Conservation (phyloP, 2,113 vertebrate species). For the Pachyramphus minor region DNA sequence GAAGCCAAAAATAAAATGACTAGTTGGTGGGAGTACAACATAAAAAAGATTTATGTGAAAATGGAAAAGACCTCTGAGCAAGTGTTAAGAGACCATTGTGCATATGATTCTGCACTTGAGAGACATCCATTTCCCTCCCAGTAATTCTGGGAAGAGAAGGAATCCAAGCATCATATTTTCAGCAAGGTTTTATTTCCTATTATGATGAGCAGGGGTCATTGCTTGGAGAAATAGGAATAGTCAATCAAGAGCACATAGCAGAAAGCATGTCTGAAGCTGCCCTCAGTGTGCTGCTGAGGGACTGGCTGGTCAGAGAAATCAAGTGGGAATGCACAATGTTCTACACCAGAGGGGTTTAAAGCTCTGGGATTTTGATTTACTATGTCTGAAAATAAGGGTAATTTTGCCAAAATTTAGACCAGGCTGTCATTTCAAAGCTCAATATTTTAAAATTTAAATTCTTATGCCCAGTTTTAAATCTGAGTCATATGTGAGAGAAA, state of each 20-base stretch:
- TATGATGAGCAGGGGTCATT: conserved; percentile 26
- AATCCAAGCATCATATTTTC: background rate
- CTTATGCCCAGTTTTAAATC: background rate
- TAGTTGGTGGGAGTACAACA: conserved; percentile 29
- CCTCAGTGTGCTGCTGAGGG: background rate
- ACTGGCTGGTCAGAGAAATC: background rate
- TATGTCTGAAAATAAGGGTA: background rate
- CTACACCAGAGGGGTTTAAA: background rate
- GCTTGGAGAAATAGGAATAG: background rate
- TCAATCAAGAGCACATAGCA: background rate
- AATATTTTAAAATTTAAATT: background rate
- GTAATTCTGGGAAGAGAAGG: conserved; percentile 23
- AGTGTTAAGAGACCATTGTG: conserved; percentile 2
- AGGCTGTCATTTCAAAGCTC: background rate
- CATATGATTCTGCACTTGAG: conserved; percentile 21
- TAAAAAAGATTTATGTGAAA: conserved; percentile 53
- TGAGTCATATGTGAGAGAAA: background rate
- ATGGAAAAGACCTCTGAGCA: conserved; percentile 24
- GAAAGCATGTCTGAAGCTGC: background rate
- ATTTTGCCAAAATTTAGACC: background rate
- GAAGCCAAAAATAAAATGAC: conserved; percentile 54
- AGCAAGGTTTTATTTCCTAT: conserved; percentile 39
- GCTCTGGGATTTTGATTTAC: background rate
- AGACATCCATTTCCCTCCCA: conserved; percentile 8
- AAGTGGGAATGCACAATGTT: background rate